phyloP scores from a whole-genome alignment of 2,888 invertebrate genomes.

The Brenthis hecate region DNA sequence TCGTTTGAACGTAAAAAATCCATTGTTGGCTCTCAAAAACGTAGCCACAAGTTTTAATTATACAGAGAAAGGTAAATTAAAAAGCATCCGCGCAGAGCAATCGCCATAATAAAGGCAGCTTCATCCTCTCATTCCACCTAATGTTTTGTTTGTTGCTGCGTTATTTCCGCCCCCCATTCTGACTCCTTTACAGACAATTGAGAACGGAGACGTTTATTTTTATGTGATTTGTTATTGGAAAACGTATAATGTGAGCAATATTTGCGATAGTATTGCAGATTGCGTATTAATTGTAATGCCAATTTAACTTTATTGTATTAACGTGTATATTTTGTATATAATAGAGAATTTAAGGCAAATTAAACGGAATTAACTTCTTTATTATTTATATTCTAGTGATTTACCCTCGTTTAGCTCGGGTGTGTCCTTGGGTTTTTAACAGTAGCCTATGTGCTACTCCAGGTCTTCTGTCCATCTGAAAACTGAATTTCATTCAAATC shows the following conservation, averaged over 20 bases:
- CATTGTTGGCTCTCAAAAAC: slow-evolving; percentile 63
- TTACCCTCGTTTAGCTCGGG: too few species aligned
- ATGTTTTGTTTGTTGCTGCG: slow-evolving; percentile 39
- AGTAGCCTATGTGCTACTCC: too few species aligned
- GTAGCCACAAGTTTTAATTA: slow-evolving; percentile 72
- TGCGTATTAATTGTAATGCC: slow-evolving; percentile 8
- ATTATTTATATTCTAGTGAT: too few species aligned
- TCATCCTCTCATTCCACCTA: slow-evolving; percentile 54
- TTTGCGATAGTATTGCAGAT: slow-evolving; percentile 11
- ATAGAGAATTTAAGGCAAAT: background rate
- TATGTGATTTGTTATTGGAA: slow-evolving; percentile 37
- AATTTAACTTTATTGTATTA: background rate
- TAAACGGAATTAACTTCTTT: too few species aligned
- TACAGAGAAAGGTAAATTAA: slow-evolving; percentile 76
- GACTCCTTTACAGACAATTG: slow-evolving; percentile 40
- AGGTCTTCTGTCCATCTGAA: too few species aligned
- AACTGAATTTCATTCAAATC: too few species aligned
- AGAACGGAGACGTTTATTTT: slow-evolving; percentile 39
- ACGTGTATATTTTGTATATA: background rate
- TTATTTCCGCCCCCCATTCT: slow-evolving; percentile 33
- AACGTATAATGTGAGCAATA: slow-evolving; percentile 27
- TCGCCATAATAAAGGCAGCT: slow-evolving; percentile 57
- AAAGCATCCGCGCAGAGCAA: slow-evolving; percentile 69
- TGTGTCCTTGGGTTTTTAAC: too few species aligned
- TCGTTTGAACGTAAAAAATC: slow-evolving; percentile 41